A percentile compares a stretch with the other conserved stretches of the same genome.
Conservation (phyloP, 2,113 vertebrate species). For the Naja naja region DNA sequence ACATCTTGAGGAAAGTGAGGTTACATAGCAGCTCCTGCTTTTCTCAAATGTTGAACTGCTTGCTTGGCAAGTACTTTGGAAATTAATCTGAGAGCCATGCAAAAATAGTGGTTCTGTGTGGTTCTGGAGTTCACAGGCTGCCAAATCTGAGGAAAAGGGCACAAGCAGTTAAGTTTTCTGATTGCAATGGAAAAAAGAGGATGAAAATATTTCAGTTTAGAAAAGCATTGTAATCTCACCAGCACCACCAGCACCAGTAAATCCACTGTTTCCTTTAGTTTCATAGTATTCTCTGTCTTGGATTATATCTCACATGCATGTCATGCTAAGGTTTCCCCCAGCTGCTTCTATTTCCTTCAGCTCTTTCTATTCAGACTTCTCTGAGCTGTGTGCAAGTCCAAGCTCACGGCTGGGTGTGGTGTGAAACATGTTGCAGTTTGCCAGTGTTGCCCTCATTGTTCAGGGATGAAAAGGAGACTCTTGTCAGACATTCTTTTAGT, state of each 20-base stretch:
- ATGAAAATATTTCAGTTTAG: background rate
- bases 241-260: background rate
- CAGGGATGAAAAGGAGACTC: conserved; percentile 6
- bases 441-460: background rate
- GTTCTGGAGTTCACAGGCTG: background rate
- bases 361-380: background rate
- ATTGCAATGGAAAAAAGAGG: background rate
- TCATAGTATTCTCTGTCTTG: background rate
- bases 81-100: background rate
- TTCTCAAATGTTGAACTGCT: background rate
- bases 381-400: conserved; percentile 16
- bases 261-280: background rate
- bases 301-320: background rate
- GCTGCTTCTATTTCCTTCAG: background rate
- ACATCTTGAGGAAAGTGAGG: background rate
- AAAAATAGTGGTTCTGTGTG: background rate
- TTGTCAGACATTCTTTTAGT: conserved; percentile 1
- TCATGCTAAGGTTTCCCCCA: accelerated
- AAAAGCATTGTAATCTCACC: background rate
- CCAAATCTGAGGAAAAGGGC: background rate
- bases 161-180: background rate
- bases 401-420: conserved; percentile 1
- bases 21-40: background rate
- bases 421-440: conserved; percentile 8
- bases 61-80: background rate